Evolutionary conservation across 2,888 invertebrate species (phyloP).

Genomic region (Chaitophorus viminalis): DNA sequence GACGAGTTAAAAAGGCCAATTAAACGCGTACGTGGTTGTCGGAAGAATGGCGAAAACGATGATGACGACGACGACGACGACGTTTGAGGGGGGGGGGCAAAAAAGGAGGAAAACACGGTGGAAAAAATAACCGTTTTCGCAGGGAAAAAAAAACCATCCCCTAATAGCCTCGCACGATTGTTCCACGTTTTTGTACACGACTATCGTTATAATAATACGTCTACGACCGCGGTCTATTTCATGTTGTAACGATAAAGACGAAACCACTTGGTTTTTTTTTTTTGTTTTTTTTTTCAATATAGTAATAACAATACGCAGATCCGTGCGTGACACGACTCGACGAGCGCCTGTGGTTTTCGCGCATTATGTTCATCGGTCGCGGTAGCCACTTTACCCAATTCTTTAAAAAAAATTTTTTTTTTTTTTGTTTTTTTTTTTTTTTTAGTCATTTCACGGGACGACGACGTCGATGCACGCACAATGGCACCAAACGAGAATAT

Average conservation of each 20-base stretch:
- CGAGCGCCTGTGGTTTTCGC: conserved; percentile 13
- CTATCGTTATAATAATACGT: not conserved
- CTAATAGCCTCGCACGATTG: too few species aligned
- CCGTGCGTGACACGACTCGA: conserved; percentile 1
- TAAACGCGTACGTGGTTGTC: conserved; percentile 29
- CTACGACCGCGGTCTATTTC: not conserved
- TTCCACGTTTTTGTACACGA: not conserved
- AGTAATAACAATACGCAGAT: not conserved
- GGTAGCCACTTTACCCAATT: not conserved
- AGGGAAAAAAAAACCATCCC: not conserved
- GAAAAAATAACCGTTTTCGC: not conserved
- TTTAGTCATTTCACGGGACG: not conserved
- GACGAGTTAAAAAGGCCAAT: conserved; percentile 56
- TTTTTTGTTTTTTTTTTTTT: not conserved
- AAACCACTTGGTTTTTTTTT: conserved; percentile 11
- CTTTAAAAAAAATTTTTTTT: too few species aligned
- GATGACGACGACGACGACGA: not conserved
- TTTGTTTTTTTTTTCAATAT: not conserved
- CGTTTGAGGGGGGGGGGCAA: not conserved
- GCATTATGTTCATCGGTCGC: not conserved
- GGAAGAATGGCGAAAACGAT: not conserved
- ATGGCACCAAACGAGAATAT: not conserved
- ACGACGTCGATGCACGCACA: not conserved
- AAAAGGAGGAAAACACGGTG: too few species aligned
- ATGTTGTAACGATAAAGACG: not conserved